Evolutionary conservation across 2,797 vertebrate genomes (phyloP), one percentile per base, ranked within the genome.

Genomic region (Neomorphus geoffroyi): DNA sequence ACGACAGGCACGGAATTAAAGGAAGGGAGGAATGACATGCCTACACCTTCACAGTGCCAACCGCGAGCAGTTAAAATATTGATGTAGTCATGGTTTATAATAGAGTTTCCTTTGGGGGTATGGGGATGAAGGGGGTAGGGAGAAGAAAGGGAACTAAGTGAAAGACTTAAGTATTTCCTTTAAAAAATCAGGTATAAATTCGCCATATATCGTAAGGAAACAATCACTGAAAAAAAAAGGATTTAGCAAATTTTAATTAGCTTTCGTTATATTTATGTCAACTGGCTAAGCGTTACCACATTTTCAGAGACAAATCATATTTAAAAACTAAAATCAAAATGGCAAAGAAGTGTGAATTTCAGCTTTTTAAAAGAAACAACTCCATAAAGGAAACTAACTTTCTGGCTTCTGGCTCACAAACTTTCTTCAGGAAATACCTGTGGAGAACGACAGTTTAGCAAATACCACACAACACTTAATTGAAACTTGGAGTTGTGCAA

Each of bases 391-490:
- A 96, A 94, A 95, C 82, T 84, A 94, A 89, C 32, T 35, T 94
- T 88, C 92, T 96, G 94, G 95, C 96, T 90, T 93, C 97, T 97
- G 96, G 91, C 91, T 95, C 87, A 75, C 92, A 69, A 93, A 90
- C 89, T 97, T 96, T 96, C 94, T 94, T 95, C 97, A 98, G 97
- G 97, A 98, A 98, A 97, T 97, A 97, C 96, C 96, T 98, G 96
- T 97, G 97, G 96, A 97, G 94, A 96, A 93, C 84, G 39, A 96
- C 88, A 96, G 92, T 94, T 96, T 97, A 97, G 97, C 92, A 94
- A 97, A 97, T 86, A 95, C 96, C 94, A 93, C 94, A 90, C 91
- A 94, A 97, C 94, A 94, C 93, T 97, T 97, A 96, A 96, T 90
- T 97, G 96, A 96, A 97, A 94, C 96, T 97, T 95, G 96, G 96